Base-by-base conservation (phyloP, 2,113 vertebrate species). In the Atlantisia rogersi region DNA sequence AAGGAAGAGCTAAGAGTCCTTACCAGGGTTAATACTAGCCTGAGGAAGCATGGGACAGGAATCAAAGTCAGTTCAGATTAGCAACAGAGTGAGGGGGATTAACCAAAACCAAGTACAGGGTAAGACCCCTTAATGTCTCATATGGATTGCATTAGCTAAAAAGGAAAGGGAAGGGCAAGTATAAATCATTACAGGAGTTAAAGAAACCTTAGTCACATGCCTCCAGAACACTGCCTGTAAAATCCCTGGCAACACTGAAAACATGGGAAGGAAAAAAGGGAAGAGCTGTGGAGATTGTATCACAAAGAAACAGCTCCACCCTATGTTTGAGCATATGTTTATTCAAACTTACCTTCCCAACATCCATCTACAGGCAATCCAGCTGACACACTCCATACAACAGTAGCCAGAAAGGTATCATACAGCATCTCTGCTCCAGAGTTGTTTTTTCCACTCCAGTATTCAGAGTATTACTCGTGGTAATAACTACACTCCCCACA, bases 281-380 rank as follows among this genome's bases (percentile, higher is more conserved):
- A 25, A 12, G 12, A 70, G 19, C 14, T 6, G 1, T 29, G 25
- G 48, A 83, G 35, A 84, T 48, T 1, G 44, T 74, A 24, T 71
- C 40, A 88, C 52, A 92, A 77, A 91, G 70, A 89, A 94, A 94
- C 62, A 94, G 89, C 86, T 95, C 92, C 94, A 95, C 68, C 78
- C 90, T 44, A 81, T 22, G 91, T 92, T 60, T 88, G 69, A 91
- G 76, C 44, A 81, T 18, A n/a, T 77, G 35, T 92, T 70, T 85
- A 25, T 37, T 65, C 50, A 71, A 84, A 59, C 14, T 28, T 25
- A 76, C 48, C 68, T 86, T 63, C 37, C 65, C 50, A 84, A 44
- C 18, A 59, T 3, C 42, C 29, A 25, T 2, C 11, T 25, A 65
- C 20, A 13, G 63, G 84, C 90, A 95, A 84, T 52, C 8, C 56